Evolutionary conservation across 2,888 invertebrate genomes (phyloP).

Genomic region (Thymelicus sylvestris): DNA sequence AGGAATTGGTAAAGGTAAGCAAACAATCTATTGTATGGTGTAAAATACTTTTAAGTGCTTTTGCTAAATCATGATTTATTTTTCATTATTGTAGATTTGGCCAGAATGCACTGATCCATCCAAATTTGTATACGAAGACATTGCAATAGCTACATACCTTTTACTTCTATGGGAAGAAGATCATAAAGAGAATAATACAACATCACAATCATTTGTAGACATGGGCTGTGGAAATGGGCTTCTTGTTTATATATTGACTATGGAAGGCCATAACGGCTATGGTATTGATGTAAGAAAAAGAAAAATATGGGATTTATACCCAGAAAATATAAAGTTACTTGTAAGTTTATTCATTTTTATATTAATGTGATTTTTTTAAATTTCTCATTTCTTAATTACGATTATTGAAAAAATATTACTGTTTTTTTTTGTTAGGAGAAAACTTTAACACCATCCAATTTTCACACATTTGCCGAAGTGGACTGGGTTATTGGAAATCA

Average conservation of each 20-base stretch:
- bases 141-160: conserved; percentile 96
- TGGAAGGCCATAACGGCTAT: conserved; percentile 92
- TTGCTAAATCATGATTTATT: neutral
- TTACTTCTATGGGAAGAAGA: conserved; percentile 91
- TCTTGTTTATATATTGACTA: conserved; percentile 92
- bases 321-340: conserved; percentile 84
- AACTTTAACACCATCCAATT: conserved; percentile 88
- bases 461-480: conserved; percentile 87
- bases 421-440: conserved; percentile 79
- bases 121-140: conserved; percentile 98
- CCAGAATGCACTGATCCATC: conserved; percentile 96
- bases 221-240: conserved; percentile 99
- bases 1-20: conserved; percentile 87
- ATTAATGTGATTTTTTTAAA: no score
- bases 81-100: conserved; percentile 88
- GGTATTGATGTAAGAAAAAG: conserved; percentile 94
- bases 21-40: neutral
- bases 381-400: no score
- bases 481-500: conserved; percentile 99
- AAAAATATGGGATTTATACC: conserved; percentile 94
- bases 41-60: no score
- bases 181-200: conserved; percentile 68
- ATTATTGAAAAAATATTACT: no score
- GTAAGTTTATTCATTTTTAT: conserved; percentile 29
- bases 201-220: conserved; percentile 91